A percentile compares a stretch with the other conserved stretches of the same genome.
These are phyloP conservation scores for Caenorhabditis parvicauda DNA, from an alignment of 2,888 invertebrate genomes.

Conservation along the genomic window DNA sequence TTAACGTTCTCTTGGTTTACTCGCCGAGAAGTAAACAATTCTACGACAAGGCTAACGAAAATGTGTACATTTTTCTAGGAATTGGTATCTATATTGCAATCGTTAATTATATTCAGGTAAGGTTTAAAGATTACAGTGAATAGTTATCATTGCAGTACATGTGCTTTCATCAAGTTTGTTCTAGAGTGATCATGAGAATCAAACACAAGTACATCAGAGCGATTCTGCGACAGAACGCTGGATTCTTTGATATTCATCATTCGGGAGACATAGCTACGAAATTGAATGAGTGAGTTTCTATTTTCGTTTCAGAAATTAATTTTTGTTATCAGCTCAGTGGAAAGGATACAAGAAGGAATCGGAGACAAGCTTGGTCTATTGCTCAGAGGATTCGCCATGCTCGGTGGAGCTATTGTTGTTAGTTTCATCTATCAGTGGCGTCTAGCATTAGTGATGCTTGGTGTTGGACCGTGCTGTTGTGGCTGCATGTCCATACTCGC, in stretches of 20 bases:
- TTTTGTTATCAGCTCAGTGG: conserved; percentile 10
- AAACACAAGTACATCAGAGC: conserved; percentile 38
- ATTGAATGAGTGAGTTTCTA: conserved; percentile 41
- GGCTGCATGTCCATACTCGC: conserved; percentile 47
- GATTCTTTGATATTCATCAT: conserved; percentile 51
- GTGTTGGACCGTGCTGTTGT: conserved; percentile 40
- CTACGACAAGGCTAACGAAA: conserved; percentile 35
- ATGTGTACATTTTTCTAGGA: conserved; percentile 52
- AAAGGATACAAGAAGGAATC: conserved; percentile 53
- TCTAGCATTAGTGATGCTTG: conserved; percentile 48
- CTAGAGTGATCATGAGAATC: conserved; percentile 42
- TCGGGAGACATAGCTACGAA: conserved; percentile 45
- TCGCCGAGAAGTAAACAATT: conserved; percentile 32
- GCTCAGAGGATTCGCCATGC: conserved; percentile 45
- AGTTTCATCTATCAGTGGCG: conserved; percentile 49
- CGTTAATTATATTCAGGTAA: conserved; percentile 45
- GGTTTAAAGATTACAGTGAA: neutral
- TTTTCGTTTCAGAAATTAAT: neutral
- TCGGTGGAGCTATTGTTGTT: conserved; percentile 38
- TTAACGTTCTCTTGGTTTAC: conserved; percentile 43
- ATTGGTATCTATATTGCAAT: conserved; percentile 37
- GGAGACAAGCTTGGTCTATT: conserved; percentile 54
- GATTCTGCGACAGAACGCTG: conserved; percentile 50
- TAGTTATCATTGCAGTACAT: conserved; percentile 35
- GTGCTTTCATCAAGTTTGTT: conserved; percentile 50